Percentiles rank a stretch among this genome's conserved stretches.
Conservation (phyloP, 1,140 invertebrate species). For the Lepidurus couesii region DNA sequence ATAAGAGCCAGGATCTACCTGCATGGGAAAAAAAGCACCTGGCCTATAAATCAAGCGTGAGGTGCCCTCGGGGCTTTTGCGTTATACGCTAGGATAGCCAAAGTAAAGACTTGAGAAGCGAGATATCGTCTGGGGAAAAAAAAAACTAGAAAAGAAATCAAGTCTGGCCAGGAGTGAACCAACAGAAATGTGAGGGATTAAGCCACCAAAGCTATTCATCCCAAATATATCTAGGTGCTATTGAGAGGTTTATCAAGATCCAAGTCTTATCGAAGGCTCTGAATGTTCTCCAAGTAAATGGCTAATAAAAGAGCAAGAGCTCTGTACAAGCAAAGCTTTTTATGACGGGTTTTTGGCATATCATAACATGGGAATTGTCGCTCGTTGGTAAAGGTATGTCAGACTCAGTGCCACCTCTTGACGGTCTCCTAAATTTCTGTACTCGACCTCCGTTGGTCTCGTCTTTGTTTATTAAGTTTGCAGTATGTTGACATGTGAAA, state of each 20-base stretch:
- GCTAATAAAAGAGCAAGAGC: not conserved
- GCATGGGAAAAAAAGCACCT: conserved; percentile 34
- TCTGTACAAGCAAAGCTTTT: not conserved
- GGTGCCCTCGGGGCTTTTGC: not conserved
- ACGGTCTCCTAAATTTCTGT: not conserved
- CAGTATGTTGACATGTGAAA: not conserved
- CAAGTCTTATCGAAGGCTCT: too few species aligned
- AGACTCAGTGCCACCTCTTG: not conserved
- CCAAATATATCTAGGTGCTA: too few species aligned
- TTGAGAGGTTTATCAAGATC: too few species aligned
- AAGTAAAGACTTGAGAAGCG: not conserved
- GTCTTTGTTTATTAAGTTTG: not conserved
- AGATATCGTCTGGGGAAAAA: not conserved
- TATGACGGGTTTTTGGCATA: not conserved
- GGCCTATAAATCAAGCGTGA: conserved; percentile 34
- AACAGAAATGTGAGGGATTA: not conserved
- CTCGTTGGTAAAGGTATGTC: not conserved
- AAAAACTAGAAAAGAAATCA: not conserved
- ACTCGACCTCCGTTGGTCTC: not conserved
- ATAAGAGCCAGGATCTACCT: conserved; percentile 28
- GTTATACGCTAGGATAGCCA: not conserved
- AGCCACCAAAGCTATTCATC: not conserved
- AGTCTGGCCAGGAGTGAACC: not conserved
- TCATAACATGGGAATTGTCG: too few species aligned
- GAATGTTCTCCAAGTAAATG: not conserved